Evolutionary conservation across 2,888 invertebrate species (phyloP).

Genomic region (Danaus chrysippus): DNA sequence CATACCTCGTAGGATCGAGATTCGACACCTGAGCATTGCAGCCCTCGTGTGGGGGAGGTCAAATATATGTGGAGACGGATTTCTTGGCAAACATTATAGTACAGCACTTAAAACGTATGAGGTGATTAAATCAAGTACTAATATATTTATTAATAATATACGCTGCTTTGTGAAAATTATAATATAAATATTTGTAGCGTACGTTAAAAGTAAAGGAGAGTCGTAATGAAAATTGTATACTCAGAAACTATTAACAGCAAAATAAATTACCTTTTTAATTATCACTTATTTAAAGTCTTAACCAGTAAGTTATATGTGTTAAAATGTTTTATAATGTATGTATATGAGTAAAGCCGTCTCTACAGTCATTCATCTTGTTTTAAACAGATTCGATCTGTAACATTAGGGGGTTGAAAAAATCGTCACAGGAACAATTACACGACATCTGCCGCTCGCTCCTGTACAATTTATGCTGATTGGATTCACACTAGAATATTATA

Average conservation of each 20-base stretch:
- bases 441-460: constrained; percentile 65
- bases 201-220: too few species aligned
- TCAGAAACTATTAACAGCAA: too few species aligned
- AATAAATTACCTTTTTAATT: too few species aligned
- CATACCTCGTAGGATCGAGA: constrained; percentile 61
- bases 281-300: too few species aligned
- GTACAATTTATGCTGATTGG: constrained; percentile 74
- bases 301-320: too few species aligned
- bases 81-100: not conserved
- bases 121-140: too few species aligned
- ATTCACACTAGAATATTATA: constrained; percentile 54
- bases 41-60: constrained; percentile 53
- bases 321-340: too few species aligned
- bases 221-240: too few species aligned
- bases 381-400: constrained; percentile 73
- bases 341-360: constrained; percentile 39
- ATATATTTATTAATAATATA: too few species aligned
- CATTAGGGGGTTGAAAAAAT: constrained; percentile 70
- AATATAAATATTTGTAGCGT: too few species aligned
- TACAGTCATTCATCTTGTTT: constrained; percentile 43
- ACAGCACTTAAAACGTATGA: too few species aligned
- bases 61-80: constrained; percentile 25
- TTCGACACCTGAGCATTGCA: constrained; percentile 77
- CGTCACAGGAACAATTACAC: constrained; percentile 75
- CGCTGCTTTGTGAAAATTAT: too few species aligned